A percentile compares a stretch with the other conserved stretches of the same genome.
These are phyloP conservation scores for Acheta domesticus DNA, from an alignment of 2,888 invertebrate genomes.

Conservation along the genomic window DNA sequence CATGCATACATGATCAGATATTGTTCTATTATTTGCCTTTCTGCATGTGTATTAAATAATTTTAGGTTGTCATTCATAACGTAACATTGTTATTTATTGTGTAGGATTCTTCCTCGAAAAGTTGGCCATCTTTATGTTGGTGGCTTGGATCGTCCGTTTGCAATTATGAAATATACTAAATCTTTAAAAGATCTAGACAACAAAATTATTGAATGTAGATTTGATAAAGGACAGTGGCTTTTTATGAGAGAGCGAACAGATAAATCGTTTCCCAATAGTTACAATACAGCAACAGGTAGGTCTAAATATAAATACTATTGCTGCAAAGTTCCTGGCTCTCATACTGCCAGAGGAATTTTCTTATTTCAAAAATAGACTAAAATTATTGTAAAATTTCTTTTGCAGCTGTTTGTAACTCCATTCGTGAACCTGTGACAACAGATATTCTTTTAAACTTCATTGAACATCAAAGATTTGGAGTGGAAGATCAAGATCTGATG, in stretches of 20 bases:
- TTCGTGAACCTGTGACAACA: constrained; percentile 79
- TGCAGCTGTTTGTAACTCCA: constrained; percentile 79
- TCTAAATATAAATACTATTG: neutral
- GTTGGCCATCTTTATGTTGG: constrained; percentile 78
- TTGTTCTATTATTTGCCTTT: too few species aligned
- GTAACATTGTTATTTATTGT: constrained; percentile 37
- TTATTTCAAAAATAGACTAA: neutral
- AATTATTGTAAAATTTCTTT: constrained; percentile 39
- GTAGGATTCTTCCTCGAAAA: constrained; percentile 64
- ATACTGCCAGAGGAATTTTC: too few species aligned
- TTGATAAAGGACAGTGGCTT: constrained; percentile 77
- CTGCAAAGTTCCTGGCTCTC: too few species aligned
- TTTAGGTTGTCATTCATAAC: neutral
- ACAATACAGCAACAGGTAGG: constrained; percentile 73
- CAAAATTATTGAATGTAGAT: constrained; percentile 95
- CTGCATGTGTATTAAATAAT: neutral
- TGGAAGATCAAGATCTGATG: constrained; percentile 66
- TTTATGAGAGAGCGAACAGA: constrained; percentile 95
- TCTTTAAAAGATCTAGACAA: constrained; percentile 74
- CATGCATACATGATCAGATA: too few species aligned
- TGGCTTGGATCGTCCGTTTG: constrained; percentile 64
- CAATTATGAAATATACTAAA: constrained; percentile 73
- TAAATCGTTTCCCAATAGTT: constrained; percentile 93
- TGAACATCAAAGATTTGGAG: constrained; percentile 55
- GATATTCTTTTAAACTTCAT: constrained; percentile 74